Base-by-base conservation (phyloP, 2,888 invertebrate genomes). In the Myathropa florea region DNA sequence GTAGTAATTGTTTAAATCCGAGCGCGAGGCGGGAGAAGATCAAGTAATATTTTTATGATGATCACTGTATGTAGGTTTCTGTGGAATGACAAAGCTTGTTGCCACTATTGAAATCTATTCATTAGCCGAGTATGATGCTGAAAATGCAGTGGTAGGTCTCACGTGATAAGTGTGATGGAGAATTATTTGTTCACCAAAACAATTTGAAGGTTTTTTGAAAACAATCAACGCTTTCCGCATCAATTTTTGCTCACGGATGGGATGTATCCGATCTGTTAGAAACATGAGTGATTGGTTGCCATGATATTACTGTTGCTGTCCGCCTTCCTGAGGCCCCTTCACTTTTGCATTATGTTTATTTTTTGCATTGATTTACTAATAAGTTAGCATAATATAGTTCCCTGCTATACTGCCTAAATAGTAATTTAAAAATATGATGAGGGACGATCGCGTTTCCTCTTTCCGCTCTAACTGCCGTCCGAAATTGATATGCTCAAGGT, bases 401-500 rank as follows among this genome's bases (percentile, higher is more conserved):
- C 59, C 39, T 18, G 21, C 24, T 18, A 9, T 14, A 59, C 30
- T 10, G n/a, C 12, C 24, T 33, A 39, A 57, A 18, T 36, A 70
- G 6, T 36, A 4, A 46, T 80, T 61, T 61, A 18, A 53, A 64
- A 63, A 30, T 36, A 30, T 75, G 24, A 53, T 39, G 64, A 57
- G 33, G 68, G 57, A 23, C 36, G 39, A 26, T 23, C n/a, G 30
- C 9, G 28, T 21, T 78, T 63, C 36, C 33, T 59, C n/a, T 28
- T 57, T 78, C 14, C 46, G 24, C 10, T 26, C 39, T 53, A 18
- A 18, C 33, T 23, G 55, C 61, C 71, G 65, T 55, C 18, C 67
- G 63, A 67, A 67, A 39, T 61, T n/a, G 65, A 73, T 61, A 59
- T 18, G 39, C 14, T 71, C 86, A 86, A 86, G 86, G 86, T 83